Conservation (phyloP, 1,140 invertebrate species). For the Ceratina australensis region DNA sequence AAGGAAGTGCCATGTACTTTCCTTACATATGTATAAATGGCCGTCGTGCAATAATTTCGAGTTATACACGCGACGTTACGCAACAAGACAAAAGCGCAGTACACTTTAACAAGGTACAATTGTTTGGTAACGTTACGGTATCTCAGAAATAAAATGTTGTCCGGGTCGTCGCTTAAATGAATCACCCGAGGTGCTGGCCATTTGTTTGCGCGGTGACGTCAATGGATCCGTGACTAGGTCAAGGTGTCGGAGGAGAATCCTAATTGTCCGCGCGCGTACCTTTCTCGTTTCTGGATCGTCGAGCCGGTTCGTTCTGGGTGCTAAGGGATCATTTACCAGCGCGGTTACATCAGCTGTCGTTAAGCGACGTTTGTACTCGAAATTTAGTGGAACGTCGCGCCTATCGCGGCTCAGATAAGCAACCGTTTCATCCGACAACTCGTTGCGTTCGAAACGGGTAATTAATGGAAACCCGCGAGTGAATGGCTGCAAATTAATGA, state of each 20-base stretch:
- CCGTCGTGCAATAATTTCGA: too few species aligned
- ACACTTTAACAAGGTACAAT: neutral
- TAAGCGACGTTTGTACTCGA: slow-evolving; percentile 41
- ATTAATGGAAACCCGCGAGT: neutral
- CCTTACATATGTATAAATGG: too few species aligned
- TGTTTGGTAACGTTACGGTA: neutral
- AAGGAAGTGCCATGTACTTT: too few species aligned
- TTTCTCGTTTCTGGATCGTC: slow-evolving; percentile 34
- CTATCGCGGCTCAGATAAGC: slow-evolving; percentile 23
- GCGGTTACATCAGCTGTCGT: slow-evolving; percentile 39
- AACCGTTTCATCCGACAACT: neutral
- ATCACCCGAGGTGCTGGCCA: slow-evolving; percentile 43
- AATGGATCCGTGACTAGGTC: slow-evolving; percentile 61
- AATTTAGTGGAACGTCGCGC: slow-evolving; percentile 29
- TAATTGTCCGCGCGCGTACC: slow-evolving; percentile 42
- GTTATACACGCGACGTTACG: too few species aligned
- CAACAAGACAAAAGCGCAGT: slow-evolving; percentile 34
- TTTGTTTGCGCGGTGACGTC: slow-evolving; percentile 47
- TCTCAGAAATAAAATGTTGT: slow-evolving; percentile 57
- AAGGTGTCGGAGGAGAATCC: slow-evolving; percentile 53
- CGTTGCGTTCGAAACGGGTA: neutral
- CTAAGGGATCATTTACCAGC: slow-evolving; percentile 18
- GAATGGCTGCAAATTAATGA: neutral
- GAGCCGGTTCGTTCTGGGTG: slow-evolving; percentile 13
- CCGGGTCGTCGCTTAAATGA: slow-evolving; percentile 36